Percentiles rank a stretch among this genome's conserved stretches.
Evolutionary conservation across 2,797 vertebrate genomes (phyloP).

Genomic region (Epinephelus awoara): DNA sequence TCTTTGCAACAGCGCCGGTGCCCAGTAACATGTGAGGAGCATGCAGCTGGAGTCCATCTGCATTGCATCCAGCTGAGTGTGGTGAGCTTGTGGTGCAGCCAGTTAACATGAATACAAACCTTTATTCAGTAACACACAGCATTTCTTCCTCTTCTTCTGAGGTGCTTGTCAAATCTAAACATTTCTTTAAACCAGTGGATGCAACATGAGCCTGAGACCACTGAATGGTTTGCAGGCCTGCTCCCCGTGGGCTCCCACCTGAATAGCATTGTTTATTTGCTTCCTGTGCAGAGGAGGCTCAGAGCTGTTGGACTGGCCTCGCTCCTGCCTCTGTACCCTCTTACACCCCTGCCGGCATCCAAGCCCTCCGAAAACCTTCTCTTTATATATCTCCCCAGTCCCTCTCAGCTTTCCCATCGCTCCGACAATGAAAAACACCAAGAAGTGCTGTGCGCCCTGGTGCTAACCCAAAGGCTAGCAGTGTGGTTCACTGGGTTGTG

Average conservation of each 20-base stretch:
- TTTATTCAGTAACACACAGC: neutral
- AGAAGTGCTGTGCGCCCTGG: constrained; percentile 19
- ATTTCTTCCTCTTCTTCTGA: neutral
- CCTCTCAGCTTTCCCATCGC: constrained; percentile 35
- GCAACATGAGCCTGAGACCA: neutral
- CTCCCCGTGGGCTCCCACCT: constrained; percentile 2
- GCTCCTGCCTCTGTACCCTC: neutral
- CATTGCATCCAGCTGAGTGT: constrained; percentile 13
- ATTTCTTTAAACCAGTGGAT: constrained; percentile 9
- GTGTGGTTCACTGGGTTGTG: constrained; percentile 47
- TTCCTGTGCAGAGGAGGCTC: constrained; percentile 7
- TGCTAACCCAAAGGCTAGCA: constrained; percentile 39
- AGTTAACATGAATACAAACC: neutral
- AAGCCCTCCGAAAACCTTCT: constrained; percentile 28
- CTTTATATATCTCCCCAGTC: constrained; percentile 1
- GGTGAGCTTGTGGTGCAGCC: neutral
- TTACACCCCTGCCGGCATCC: constrained; percentile 3
- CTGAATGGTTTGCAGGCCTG: neutral
- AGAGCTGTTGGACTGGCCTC: neutral
- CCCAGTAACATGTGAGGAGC: neutral
- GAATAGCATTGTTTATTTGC: constrained; percentile 35
- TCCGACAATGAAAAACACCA: constrained; percentile 32
- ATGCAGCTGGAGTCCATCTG: constrained; percentile 43
- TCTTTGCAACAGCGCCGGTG: neutral
- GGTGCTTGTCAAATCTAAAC: no score